Evolutionary conservation across 2,113 vertebrate genomes (phyloP).

Genomic region (Nannobrachium achirus): DNA sequence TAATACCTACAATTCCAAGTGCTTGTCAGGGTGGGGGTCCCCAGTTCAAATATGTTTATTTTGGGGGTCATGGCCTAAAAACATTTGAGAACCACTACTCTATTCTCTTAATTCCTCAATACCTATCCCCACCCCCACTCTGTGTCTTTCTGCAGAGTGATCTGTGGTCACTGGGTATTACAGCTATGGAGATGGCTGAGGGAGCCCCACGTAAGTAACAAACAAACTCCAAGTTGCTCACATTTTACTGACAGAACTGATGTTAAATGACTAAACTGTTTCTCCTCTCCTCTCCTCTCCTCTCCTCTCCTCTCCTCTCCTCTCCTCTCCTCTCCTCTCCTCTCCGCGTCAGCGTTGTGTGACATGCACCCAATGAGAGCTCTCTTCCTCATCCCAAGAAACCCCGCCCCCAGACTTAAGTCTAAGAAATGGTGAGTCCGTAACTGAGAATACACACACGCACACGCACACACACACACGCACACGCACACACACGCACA

Average conservation of each 20-base stretch:
- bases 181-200: conserved; percentile 98
- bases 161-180: conserved; percentile 97
- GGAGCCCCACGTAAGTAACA: conserved; percentile 95
- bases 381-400: conserved; percentile 97
- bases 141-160: conserved; percentile 87
- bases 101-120: too few relatives aligned
- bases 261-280: background rate
- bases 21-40: too few relatives aligned
- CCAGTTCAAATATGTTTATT: too few relatives aligned
- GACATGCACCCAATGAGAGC: conserved; percentile 99
- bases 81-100: too few relatives aligned
- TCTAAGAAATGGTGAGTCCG: conserved; percentile 97
- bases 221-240: background rate
- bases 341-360: conserved; percentile 87
- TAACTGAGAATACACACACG: background rate
- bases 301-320: background rate
- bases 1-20: too few relatives aligned
- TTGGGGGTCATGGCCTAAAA: too few relatives aligned
- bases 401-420: conserved; percentile 95
- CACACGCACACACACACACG: background rate
- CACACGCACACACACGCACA: background rate
- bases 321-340: conserved; percentile 7
- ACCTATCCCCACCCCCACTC: conserved; percentile 48
- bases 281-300: background rate
- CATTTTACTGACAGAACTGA: background rate